Evolutionary conservation across 2,113 vertebrate genomes (phyloP), one percentile per base, ranked within the genome.

Genomic region (Phycodurus eques): DNA sequence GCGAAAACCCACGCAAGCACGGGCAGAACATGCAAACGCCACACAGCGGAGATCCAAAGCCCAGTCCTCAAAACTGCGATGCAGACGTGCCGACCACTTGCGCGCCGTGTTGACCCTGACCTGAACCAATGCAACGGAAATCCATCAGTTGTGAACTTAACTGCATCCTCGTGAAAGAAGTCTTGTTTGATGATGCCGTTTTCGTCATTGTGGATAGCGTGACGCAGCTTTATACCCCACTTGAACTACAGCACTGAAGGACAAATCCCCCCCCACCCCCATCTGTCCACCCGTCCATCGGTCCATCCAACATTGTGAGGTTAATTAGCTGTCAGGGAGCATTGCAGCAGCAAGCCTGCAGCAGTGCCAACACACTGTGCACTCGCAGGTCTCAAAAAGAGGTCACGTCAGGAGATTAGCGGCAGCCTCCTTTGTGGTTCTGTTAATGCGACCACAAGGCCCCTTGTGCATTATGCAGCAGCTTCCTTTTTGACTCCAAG

Each of bases 381-480:
- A 11, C 19, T 19, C 11, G 27, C 12, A 11, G 31, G 14, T 35
- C 31, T 61, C 14, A 67, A 64, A 87, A 82, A 75, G 71, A 86
- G 78, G 88, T 88, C 88, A 82, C 61, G 74, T 2, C 9, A 70
- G 77, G 75, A 74, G 83, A 88, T 83, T 74, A 85, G 70, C 11
- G 17, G 59, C 68, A 19, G 69, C 61, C 77, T 67, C 61, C 81
- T 74, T 69, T 78, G 82, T 73, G 86, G 73, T 60, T 67, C 64
- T 69, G 53, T 60, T 82, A 80, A 85, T 68, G 68, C 39, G 74
- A 66, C 67, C 22, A 6, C 12, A 27, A 27, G 63, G 70, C 56
- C 44, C 79, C 68, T 85, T 79, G 88, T 88, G 85, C 77, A 90
- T 91, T 84, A 91, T 90, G 78, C 81, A 88, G 63, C 61, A 80